Evolutionary conservation across 2,888 invertebrate species (phyloP).

Genomic region (Nomada fucata): DNA sequence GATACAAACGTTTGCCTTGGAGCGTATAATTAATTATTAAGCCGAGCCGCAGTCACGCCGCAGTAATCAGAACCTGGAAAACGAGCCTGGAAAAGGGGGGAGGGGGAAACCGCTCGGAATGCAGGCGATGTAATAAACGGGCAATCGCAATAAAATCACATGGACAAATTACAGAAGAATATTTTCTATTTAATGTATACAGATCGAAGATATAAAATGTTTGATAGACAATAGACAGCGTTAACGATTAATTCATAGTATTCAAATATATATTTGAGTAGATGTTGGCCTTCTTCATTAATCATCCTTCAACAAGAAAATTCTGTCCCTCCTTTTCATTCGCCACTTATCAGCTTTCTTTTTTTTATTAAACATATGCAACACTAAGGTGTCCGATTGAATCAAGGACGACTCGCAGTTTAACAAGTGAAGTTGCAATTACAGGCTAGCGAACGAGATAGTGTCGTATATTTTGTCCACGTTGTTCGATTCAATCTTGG

Average conservation of each 20-base stretch:
- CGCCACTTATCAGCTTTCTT: constrained; percentile 38
- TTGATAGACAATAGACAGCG: constrained; percentile 79
- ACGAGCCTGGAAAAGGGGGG: too few species aligned
- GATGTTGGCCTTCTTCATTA: constrained; percentile 55
- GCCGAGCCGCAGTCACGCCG: too few species aligned
- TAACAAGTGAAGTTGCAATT: constrained; percentile 36
- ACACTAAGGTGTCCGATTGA: constrained; percentile 67
- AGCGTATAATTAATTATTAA: too few species aligned
- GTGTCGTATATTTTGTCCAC: neutral
- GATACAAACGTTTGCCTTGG: too few species aligned
- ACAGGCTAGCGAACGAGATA: neutral
- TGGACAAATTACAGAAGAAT: constrained; percentile 77
- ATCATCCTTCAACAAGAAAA: constrained; percentile 51
- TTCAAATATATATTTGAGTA: constrained; percentile 63
- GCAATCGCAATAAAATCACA: constrained; percentile 11
- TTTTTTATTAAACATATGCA: constrained; percentile 63
- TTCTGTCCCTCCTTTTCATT: constrained; percentile 23
- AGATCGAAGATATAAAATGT: constrained; percentile 80
- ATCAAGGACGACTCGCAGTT: constrained; percentile 67
- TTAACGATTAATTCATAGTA: constrained; percentile 76
- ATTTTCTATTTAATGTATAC: constrained; percentile 80
- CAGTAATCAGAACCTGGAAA: too few species aligned
- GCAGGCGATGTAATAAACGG: neutral
- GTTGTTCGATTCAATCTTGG: constrained; percentile 51
- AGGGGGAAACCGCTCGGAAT: too few species aligned